phyloP scores from a whole-genome alignment of 2,113 vertebrate genomes.

The Echinops telfairi region DNA sequence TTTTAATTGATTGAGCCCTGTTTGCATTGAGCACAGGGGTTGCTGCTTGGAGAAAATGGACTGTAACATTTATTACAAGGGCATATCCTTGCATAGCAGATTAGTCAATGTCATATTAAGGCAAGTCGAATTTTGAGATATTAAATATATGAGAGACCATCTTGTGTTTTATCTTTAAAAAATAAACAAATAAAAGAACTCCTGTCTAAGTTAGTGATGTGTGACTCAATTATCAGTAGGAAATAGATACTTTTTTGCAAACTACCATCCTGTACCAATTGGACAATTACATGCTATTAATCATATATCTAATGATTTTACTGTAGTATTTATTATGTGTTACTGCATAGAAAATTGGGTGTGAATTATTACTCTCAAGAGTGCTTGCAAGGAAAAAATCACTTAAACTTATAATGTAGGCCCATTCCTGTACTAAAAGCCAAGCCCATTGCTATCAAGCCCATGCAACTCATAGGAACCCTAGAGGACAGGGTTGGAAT shows the following conservation, averaged over 20 bases:
- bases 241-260: slow-evolving; percentile 43
- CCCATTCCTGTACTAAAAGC: no score
- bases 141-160: no score
- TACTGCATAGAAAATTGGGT: slow-evolving; percentile 49
- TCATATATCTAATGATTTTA: slow-evolving; percentile 64
- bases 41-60: no score
- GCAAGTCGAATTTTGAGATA: no score
- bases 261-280: slow-evolving; percentile 12
- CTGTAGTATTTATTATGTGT: slow-evolving; percentile 44
- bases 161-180: neutral
- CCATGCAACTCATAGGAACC: no score
- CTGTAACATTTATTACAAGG: no score
- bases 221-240: slow-evolving; percentile 25
- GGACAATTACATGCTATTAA: slow-evolving; percentile 60
- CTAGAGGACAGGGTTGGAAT: no score
- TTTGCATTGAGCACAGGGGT: no score
- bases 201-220: neutral
- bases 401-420: slow-evolving; percentile 45
- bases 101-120: no score
- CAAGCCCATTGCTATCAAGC: no score
- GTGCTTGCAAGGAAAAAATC: slow-evolving; percentile 58
- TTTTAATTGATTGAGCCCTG: no score
- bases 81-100: no score
- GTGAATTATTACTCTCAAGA: slow-evolving; percentile 46
- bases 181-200: neutral